Evolutionary conservation across 1,140 invertebrate genomes (phyloP).

Genomic region (Aphelenchoides fujianensis): DNA sequence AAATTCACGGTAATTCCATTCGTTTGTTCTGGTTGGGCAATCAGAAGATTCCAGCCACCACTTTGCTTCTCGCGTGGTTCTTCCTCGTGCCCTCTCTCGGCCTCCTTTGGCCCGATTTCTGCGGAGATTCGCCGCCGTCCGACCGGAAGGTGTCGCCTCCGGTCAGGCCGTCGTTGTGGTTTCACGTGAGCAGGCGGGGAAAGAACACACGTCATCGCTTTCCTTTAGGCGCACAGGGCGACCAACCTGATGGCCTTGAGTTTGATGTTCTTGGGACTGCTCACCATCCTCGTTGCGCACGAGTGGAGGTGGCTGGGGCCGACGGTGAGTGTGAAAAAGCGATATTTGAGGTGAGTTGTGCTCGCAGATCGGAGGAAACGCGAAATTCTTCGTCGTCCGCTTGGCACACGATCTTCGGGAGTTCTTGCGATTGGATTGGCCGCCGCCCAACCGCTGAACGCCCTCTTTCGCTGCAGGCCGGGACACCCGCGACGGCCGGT

Average conservation of each 20-base stretch:
- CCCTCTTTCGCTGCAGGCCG: neutral
- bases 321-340: neutral
- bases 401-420: constrained; percentile 3
- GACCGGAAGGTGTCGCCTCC: neutral
- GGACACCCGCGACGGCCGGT: neutral
- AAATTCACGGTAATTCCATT: neutral
- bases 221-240: neutral
- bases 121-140: neutral
- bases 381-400: neutral
- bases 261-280: constrained; percentile 5
- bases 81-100: neutral
- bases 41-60: neutral
- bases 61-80: neutral
- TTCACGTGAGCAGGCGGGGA: neutral
- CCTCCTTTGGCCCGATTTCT: neutral
- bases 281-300: constrained; percentile 5
- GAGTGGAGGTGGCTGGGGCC: constrained; percentile 4
- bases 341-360: neutral
- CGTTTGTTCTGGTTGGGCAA: neutral
- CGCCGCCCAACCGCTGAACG: neutral
- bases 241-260: neutral
- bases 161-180: neutral
- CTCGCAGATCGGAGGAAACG: neutral
- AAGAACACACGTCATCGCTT: neutral
- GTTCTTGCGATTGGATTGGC: neutral